Evolutionary conservation across 2,888 invertebrate genomes (phyloP).

Genomic region (Dugesia japonica): DNA sequence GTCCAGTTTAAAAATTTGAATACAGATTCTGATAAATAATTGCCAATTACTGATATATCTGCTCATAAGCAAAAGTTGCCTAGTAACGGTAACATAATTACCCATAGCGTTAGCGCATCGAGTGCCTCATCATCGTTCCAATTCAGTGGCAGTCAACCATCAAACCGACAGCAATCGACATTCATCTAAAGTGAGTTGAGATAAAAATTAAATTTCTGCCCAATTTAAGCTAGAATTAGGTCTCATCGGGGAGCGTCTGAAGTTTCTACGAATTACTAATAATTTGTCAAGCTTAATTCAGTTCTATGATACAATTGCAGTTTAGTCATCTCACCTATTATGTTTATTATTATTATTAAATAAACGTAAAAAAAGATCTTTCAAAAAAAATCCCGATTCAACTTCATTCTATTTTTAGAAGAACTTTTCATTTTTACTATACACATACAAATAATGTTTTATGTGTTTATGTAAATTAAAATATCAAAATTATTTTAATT

Average conservation of each 20-base stretch:
- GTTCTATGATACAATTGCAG: not conserved
- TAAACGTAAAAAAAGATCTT: no score
- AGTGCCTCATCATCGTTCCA: not conserved
- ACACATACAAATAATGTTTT: no score
- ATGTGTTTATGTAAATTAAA: no score
- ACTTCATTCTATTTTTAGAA: no score
- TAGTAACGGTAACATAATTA: constrained; percentile 5
- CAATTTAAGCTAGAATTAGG: constrained; percentile 4
- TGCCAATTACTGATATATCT: constrained; percentile 13
- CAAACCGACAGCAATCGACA: constrained; percentile 20
- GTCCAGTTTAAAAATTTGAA: not conserved
- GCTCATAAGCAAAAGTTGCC: not conserved
- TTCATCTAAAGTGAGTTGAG: not conserved
- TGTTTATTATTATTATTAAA: no score
- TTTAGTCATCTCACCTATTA: not conserved
- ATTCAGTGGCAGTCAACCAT: not conserved
- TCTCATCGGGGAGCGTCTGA: constrained; percentile 15
- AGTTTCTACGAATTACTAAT: not conserved
- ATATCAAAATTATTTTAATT: no score
- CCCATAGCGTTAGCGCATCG: not conserved
- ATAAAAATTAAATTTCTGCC: constrained; percentile 20
- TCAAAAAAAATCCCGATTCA: no score
- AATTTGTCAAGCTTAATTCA: not conserved
- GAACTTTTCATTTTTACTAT: no score
- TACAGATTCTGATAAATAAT: not conserved